Percentiles rank a stretch among this genome's conserved stretches.
Evolutionary conservation across 2,113 vertebrate genomes (phyloP).

Genomic region (Scomber colias): DNA sequence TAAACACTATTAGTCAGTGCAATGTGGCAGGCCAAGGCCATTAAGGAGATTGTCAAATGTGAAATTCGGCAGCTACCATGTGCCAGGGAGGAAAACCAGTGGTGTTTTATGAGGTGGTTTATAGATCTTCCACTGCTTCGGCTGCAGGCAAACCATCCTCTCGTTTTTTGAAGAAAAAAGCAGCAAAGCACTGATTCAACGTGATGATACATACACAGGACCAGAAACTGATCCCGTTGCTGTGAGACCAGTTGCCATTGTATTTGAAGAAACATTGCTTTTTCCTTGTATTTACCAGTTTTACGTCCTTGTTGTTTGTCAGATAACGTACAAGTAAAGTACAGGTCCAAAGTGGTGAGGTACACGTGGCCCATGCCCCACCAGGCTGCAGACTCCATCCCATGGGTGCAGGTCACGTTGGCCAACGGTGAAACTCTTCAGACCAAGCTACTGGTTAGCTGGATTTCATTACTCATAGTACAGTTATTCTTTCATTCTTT

Average conservation of each 20-base stretch:
- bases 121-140: slow-evolving; percentile 71
- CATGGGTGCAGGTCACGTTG: slow-evolving; percentile 94
- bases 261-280: slow-evolving; percentile 24
- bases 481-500: background rate
- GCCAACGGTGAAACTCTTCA: slow-evolving; percentile 91
- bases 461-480: background rate
- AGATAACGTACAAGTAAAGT: slow-evolving; percentile 93
- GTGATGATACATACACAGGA: slow-evolving; percentile 38
- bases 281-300: slow-evolving; percentile 17
- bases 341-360: slow-evolving; percentile 90
- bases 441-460: slow-evolving; percentile 94
- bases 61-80: slow-evolving; percentile 61
- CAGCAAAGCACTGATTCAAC: slow-evolving; percentile 57
- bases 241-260: slow-evolving; percentile 32
- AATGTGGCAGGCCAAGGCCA: slow-evolving; percentile 64
- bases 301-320: slow-evolving; percentile 45
- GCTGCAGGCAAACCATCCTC: slow-evolving; percentile 61
- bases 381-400: slow-evolving; percentile 83
- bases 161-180: slow-evolving; percentile 46
- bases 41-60: slow-evolving; percentile 73
- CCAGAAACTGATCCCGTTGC: slow-evolving; percentile 38
- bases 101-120: slow-evolving; percentile 78
- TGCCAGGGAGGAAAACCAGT: slow-evolving; percentile 73
- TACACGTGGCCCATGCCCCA: slow-evolving; percentile 91
- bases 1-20: slow-evolving; percentile 81